A percentile compares a stretch with the other conserved stretches of the same genome.
Evolutionary conservation across 1,140 invertebrate genomes (phyloP).

Genomic region (Eriosoma lanigerum): DNA sequence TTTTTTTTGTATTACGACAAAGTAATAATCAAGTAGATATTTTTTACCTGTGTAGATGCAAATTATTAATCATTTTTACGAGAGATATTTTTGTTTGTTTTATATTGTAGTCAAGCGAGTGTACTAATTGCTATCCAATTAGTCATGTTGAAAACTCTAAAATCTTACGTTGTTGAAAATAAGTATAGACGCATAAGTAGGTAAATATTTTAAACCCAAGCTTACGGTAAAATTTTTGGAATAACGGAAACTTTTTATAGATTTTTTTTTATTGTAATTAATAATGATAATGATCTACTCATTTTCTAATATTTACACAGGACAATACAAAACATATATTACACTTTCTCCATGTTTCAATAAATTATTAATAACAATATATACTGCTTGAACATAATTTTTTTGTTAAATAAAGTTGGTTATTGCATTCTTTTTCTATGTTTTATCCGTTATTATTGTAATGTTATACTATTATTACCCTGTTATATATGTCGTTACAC

Average conservation of each 20-base stretch:
- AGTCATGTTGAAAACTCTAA: conserved; percentile 2
- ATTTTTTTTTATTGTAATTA: neutral
- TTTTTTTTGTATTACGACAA: too few relatives aligned
- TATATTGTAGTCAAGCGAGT: neutral
- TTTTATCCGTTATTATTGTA: too few relatives aligned
- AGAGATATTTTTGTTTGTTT: neutral
- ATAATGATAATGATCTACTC: conserved; percentile 23
- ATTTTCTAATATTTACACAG: neutral
- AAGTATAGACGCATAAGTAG: too few relatives aligned
- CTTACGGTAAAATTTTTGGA: neutral
- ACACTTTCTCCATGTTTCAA: neutral
- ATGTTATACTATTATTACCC: too few relatives aligned
- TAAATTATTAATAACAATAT: too few relatives aligned
- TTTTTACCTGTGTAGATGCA: too few relatives aligned
- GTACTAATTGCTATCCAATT: conserved; percentile 46
- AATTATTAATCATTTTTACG: too few relatives aligned
- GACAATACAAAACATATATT: neutral
- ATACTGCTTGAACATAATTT: too few relatives aligned
- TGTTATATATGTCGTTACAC: too few relatives aligned
- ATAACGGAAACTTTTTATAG: conserved; percentile 11
- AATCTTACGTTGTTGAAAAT: neutral
- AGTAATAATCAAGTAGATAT: too few relatives aligned
- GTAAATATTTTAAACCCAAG: conserved; percentile 24
- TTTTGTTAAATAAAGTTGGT: too few relatives aligned
- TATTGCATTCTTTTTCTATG: too few relatives aligned